Conservation (phyloP, 2,888 invertebrate species). For the Uloborus plumipes region DNA sequence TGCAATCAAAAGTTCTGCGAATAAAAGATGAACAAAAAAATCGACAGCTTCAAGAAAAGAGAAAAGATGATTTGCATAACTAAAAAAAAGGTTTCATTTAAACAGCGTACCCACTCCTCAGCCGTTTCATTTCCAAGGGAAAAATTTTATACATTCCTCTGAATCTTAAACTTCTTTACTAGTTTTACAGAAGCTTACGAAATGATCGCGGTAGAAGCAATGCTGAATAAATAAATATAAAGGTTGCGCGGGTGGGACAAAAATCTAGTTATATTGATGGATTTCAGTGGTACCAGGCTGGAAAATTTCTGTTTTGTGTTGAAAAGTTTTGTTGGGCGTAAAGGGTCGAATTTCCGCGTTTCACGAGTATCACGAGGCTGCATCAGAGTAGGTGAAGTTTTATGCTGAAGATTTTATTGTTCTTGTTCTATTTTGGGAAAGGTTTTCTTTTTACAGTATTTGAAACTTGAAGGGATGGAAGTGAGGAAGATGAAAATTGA, state of each 20-base stretch:
- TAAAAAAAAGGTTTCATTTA: slow-evolving; percentile 18
- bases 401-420: too few relatives aligned
- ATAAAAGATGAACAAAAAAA: not conserved
- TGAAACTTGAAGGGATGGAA: too few relatives aligned
- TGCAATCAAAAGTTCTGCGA: too few relatives aligned
- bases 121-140: not conserved
- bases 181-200: slow-evolving; percentile 35
- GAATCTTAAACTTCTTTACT: slow-evolving; percentile 22
- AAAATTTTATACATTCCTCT: slow-evolving; percentile 26
- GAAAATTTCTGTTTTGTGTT: slow-evolving; percentile 32
- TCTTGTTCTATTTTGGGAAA: too few relatives aligned
- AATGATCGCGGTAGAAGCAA: slow-evolving; percentile 4
- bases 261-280: slow-evolving; percentile 62
- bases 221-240: slow-evolving; percentile 61
- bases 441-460: too few relatives aligned
- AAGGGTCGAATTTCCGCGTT: slow-evolving; percentile 38
- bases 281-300: slow-evolving; percentile 16
- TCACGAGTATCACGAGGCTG: not conserved
- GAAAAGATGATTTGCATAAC: slow-evolving; percentile 36
- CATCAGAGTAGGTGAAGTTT: too few relatives aligned
- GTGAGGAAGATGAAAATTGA: too few relatives aligned
- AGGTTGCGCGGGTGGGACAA: slow-evolving; percentile 24
- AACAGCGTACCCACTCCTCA: slow-evolving; percentile 18
- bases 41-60: not conserved
- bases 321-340: slow-evolving; percentile 31